phyloP scores from a whole-genome alignment of 1,140 invertebrate genomes.

The Pseudomyrmex gracilis region DNA sequence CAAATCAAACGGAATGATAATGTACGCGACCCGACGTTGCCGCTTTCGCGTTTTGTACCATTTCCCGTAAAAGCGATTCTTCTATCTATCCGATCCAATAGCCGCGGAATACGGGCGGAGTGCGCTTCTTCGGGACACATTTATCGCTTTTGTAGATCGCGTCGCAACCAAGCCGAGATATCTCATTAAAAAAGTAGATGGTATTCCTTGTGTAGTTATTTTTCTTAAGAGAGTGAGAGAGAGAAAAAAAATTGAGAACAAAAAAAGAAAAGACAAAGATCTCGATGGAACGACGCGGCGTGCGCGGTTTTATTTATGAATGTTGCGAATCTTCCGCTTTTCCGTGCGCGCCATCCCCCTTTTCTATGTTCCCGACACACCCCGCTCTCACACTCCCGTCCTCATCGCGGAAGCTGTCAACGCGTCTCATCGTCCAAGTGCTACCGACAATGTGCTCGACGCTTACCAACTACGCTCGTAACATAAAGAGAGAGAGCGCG shows the following conservation, averaged over 20 bases:
- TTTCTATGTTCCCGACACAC: background rate
- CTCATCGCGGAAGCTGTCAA: constrained; percentile 44
- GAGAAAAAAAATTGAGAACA: no score
- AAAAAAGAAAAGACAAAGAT: constrained; percentile 21
- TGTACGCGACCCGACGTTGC: constrained; percentile 64
- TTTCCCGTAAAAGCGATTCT: constrained; percentile 42
- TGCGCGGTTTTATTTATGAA: constrained; percentile 66
- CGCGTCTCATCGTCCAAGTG: constrained; percentile 70
- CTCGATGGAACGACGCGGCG: constrained; percentile 10
- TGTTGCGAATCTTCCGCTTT: constrained; percentile 37
- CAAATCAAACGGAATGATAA: constrained; percentile 68
- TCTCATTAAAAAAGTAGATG: constrained; percentile 53
- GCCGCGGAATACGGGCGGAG: constrained; percentile 6
- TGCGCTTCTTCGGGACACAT: constrained; percentile 4
- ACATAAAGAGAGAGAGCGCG: constrained; percentile 59
- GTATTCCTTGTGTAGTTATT: constrained; percentile 37
- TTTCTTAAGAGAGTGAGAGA: background rate
- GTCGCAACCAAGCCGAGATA: background rate
- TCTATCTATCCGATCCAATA: constrained; percentile 54
- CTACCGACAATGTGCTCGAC: constrained; percentile 66
- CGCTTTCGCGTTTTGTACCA: constrained; percentile 1
- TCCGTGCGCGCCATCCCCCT: background rate
- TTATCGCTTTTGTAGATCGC: constrained; percentile 32
- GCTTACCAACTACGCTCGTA: constrained; percentile 70
- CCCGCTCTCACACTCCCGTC: constrained; percentile 32